A percentile compares a stretch with the other conserved stretches of the same genome.
Conservation (phyloP, 2,888 invertebrate species). For the Acleris cristana region DNA sequence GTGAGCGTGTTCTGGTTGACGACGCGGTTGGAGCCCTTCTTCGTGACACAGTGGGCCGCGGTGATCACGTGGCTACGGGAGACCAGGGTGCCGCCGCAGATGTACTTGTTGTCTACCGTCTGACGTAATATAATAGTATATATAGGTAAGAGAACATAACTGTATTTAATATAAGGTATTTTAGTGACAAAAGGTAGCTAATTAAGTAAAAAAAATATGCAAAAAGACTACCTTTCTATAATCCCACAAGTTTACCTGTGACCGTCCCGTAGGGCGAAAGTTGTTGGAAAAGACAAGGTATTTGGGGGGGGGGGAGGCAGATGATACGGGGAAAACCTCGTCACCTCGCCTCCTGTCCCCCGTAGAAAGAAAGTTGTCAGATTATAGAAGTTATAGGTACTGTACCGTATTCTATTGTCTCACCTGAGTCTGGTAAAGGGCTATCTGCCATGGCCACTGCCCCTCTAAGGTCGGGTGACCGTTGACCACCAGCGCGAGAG, state of each 20-base stretch:
- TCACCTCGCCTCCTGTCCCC: too few species aligned
- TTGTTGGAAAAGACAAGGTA: too few species aligned
- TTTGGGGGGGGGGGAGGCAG: too few species aligned
- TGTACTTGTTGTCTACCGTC: conserved; percentile 83
- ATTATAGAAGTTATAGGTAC: too few species aligned
- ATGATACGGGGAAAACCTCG: too few species aligned
- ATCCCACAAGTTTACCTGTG: too few species aligned
- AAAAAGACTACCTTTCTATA: too few species aligned
- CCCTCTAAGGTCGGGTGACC: conserved; percentile 84
- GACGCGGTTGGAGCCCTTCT: conserved; percentile 64
- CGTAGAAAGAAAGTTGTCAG: too few species aligned
- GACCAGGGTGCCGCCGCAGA: conserved; percentile 86
- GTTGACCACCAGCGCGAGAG: conserved; percentile 83
- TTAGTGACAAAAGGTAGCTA: not conserved
- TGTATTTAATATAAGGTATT: not conserved
- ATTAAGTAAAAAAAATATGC: too few species aligned
- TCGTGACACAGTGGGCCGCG: conserved; percentile 86
- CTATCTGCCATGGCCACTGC: conserved; percentile 88
- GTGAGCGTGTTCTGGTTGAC: conserved; percentile 77
- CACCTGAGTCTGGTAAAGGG: conserved; percentile 84
- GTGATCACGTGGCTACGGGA: conserved; percentile 82
- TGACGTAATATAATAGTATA: conserved; percentile 46
- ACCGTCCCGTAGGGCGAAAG: too few species aligned
- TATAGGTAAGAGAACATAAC: not conserved
- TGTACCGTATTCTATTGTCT: not conserved